Evolutionary conservation across 2,888 invertebrate genomes (phyloP).

Genomic region (Ichneumoninae sp.): DNA sequence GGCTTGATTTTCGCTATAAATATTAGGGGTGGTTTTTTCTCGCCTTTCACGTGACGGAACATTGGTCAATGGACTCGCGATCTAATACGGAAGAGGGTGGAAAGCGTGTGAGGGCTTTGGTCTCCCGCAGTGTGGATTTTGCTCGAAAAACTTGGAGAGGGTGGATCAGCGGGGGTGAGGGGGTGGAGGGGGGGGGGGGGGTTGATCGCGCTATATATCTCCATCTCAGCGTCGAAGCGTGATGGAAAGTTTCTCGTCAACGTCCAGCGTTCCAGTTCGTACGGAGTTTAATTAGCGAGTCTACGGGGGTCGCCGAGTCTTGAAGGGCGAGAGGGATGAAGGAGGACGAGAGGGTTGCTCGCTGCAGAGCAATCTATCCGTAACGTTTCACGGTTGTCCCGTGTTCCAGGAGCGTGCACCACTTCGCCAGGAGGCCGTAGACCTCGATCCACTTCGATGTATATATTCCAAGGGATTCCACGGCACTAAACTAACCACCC

Average conservation of each 20-base stretch:
- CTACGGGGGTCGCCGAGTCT: slow-evolving; percentile 71
- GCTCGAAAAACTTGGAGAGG: slow-evolving; percentile 1
- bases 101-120: slow-evolving; percentile 15
- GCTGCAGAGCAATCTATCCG: slow-evolving; percentile 77
- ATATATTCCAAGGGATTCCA: slow-evolving; percentile 27
- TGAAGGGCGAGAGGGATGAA: slow-evolving; percentile 7
- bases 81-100: slow-evolving; percentile 20
- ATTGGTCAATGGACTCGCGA: not conserved
- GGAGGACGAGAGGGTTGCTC: slow-evolving; percentile 18
- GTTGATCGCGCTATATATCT: slow-evolving; percentile 37
- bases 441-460: slow-evolving; percentile 40
- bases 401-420: slow-evolving; percentile 59
- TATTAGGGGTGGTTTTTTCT: not conserved
- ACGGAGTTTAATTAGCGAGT: slow-evolving; percentile 79
- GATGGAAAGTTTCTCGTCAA: slow-evolving; percentile 55
- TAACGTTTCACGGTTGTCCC: slow-evolving; percentile 69
- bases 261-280: slow-evolving; percentile 61
- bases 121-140: slow-evolving; percentile 42
- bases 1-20: not conserved
- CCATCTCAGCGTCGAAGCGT: slow-evolving; percentile 35
- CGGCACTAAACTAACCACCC: slow-evolving; percentile 21
- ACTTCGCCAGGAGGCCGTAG: slow-evolving; percentile 45
- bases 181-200: not conserved
- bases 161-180: not conserved
- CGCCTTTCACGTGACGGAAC: not conserved